phyloP scores from a whole-genome alignment of 2,888 invertebrate species.

The Fragum whitleyi region DNA sequence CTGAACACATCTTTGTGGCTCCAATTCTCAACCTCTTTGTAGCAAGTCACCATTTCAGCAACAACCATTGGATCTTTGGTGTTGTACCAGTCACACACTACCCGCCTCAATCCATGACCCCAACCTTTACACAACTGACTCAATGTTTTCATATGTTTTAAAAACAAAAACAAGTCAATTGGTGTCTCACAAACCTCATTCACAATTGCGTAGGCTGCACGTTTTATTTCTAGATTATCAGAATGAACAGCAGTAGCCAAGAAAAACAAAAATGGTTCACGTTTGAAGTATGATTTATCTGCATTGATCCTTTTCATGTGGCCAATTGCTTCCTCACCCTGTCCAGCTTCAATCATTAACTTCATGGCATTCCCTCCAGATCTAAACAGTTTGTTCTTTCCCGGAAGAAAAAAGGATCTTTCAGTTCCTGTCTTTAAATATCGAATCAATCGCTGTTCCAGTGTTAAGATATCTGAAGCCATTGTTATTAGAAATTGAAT shows the following conservation, averaged over 20 bases:
- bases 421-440: constrained; percentile 63
- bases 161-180: constrained; percentile 89
- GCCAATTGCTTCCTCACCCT: constrained; percentile 64
- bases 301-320: constrained; percentile 59
- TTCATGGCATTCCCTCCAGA: constrained; percentile 52
- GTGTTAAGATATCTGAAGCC: constrained; percentile 31
- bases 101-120: constrained; percentile 89
- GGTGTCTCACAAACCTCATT: constrained; percentile 88
- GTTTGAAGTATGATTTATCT: constrained; percentile 60
- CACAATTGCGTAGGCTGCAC: constrained; percentile 87
- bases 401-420: constrained; percentile 58
- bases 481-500: no score
- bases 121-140: constrained; percentile 85
- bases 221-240: constrained; percentile 86
- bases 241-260: constrained; percentile 88
- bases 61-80: constrained; percentile 88
- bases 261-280: constrained; percentile 87
- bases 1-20: constrained; percentile 89
- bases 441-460: constrained; percentile 47
- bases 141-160: constrained; percentile 87
- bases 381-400: constrained; percentile 60
- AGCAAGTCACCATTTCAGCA: constrained; percentile 88
- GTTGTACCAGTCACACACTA: constrained; percentile 89
- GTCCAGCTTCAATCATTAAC: constrained; percentile 63
- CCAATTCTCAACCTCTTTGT: constrained; percentile 78